Percentiles rank a stretch among this genome's conserved stretches.
Conservation (phyloP, 2,888 invertebrate species). For the Portevinia maculata region DNA sequence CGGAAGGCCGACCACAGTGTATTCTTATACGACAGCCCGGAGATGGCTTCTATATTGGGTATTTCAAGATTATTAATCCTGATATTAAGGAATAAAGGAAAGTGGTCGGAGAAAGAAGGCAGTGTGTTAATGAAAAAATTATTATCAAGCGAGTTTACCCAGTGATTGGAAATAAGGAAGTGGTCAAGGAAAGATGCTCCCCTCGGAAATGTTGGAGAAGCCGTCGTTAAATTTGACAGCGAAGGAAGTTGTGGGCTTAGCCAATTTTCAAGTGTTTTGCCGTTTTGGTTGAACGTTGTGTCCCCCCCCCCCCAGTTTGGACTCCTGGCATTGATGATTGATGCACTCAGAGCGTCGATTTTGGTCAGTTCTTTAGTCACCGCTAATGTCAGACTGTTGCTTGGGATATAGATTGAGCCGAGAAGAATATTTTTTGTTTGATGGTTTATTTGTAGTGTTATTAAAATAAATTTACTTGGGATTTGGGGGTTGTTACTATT, state of each 20-base stretch:
- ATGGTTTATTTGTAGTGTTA: not conserved
- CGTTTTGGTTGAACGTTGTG: not conserved
- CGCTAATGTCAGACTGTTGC: too few species aligned
- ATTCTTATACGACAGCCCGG: not conserved
- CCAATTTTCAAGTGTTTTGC: not conserved
- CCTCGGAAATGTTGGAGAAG: not conserved
- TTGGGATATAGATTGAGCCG: too few species aligned
- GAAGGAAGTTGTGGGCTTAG: too few species aligned
- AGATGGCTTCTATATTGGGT: not conserved
- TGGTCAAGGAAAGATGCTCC: not conserved
- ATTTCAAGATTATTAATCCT: not conserved
- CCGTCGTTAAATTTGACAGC: not conserved
- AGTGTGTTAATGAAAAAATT: not conserved
- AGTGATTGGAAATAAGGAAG: not conserved
- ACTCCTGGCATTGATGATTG: conserved; percentile 1
- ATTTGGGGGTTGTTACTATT: not conserved
- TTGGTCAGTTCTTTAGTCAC: not conserved
- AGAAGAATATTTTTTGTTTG: too few species aligned
- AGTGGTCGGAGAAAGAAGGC: not conserved
- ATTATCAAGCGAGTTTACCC: not conserved
- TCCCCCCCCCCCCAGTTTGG: conserved; percentile 2
- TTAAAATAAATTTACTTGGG: not conserved
- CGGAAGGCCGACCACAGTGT: not conserved
- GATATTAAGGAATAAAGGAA: not conserved
- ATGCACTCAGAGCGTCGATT: too few species aligned